Percentiles rank a stretch among this genome's conserved stretches.
phyloP scores from a whole-genome alignment of 92 coral and sea anemone species.

The Phymanthus crucifer region DNA sequence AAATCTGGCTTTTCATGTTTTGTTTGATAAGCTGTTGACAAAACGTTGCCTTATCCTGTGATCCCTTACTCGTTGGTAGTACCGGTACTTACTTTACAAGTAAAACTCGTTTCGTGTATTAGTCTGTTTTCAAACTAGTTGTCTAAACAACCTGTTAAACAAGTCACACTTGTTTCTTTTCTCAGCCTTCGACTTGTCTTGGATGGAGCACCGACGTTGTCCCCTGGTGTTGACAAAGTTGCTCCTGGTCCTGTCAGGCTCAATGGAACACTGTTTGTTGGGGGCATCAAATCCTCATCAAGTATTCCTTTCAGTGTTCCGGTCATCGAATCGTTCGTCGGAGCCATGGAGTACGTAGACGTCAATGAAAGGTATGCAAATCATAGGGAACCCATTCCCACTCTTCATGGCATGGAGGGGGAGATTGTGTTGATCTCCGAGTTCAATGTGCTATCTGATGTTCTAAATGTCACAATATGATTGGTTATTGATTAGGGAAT shows the following conservation, averaged over 20 bases:
- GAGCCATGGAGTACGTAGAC: conserved; percentile 62
- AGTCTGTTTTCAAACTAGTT: no score
- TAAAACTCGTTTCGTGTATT: neutral
- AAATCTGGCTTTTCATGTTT: no score
- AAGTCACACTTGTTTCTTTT: neutral
- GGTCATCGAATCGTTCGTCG: conserved; percentile 66
- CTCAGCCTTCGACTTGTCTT: conserved; percentile 33
- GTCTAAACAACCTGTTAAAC: neutral
- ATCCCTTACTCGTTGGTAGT: no score
- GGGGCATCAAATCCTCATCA: conserved; percentile 56
- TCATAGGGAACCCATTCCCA: neutral
- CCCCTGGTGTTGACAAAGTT: conserved; percentile 20
- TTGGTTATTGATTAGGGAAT: no score
- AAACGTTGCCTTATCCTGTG: no score
- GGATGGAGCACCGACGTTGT: conserved; percentile 18
- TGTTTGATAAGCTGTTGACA: no score
- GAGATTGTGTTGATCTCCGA: no score
- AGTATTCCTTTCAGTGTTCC: conserved; percentile 67
- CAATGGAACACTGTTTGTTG: conserved; percentile 74
- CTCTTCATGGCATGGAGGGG: no score
- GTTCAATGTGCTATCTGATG: no score
- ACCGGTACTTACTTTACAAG: no score
- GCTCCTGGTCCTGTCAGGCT: conserved; percentile 67
- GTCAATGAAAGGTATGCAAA: conserved; percentile 62
- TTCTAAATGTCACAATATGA: no score